Evolutionary conservation across 2,888 invertebrate genomes (phyloP).

Genomic region (Neoascia interrupta): DNA sequence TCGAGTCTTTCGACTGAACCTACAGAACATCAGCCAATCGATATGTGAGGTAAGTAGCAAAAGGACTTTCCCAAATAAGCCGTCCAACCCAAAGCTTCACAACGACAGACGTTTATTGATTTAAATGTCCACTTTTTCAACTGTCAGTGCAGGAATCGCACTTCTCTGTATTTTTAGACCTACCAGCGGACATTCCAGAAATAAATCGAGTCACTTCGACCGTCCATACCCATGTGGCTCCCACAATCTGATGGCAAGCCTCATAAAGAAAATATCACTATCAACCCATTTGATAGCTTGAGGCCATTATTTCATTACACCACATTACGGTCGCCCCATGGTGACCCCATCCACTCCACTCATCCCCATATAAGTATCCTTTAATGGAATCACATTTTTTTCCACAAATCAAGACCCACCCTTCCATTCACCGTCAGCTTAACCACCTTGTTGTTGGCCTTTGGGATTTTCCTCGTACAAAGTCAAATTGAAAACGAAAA

Average conservation of each 20-base stretch:
- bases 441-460: conserved; percentile 58
- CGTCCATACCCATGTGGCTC: background rate
- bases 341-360: conserved; percentile 11
- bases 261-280: conserved; percentile 61
- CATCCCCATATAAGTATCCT: conserved; percentile 51
- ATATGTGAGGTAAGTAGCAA: conserved; percentile 85
- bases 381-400: conserved; percentile 53
- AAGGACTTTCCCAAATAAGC: no score
- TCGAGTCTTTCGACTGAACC: conserved; percentile 84
- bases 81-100: background rate
- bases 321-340: conserved; percentile 47
- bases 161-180: background rate
- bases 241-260: conserved; percentile 42
- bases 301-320: conserved; percentile 64
- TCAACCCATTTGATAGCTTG: conserved; percentile 54
- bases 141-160: background rate
- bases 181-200: background rate
- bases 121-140: background rate
- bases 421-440: background rate
- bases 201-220: background rate
- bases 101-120: background rate
- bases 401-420: conserved; percentile 24
- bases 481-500: conserved; percentile 55
- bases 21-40: conserved; percentile 84
- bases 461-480: conserved; percentile 46